Percentiles rank a stretch among this genome's conserved stretches.
These are phyloP conservation scores for Luperina nickerlii DNA, from an alignment of 2,888 invertebrate genomes.

Conservation along the genomic window DNA sequence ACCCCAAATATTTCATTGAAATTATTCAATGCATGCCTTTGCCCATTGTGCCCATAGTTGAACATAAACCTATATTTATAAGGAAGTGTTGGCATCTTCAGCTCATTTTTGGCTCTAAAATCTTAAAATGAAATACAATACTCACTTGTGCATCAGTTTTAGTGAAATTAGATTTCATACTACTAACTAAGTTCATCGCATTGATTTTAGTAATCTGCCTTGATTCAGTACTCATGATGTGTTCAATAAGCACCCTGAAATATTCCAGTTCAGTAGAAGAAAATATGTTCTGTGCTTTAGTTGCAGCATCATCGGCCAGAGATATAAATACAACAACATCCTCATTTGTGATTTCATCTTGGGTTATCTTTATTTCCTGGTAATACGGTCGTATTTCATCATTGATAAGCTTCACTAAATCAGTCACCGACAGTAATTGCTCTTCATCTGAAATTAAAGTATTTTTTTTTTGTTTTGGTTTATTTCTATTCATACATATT, in stretches of 20 bases:
- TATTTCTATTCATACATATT: no score
- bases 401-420: slow-evolving; percentile 81
- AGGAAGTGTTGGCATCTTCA: background rate
- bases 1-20: no score
- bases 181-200: slow-evolving; percentile 83
- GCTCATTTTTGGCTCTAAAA: background rate
- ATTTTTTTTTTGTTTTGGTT: background rate
- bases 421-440: slow-evolving; percentile 66
- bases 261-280: slow-evolving; percentile 82
- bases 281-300: slow-evolving; percentile 84
- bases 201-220: slow-evolving; percentile 82
- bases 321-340: slow-evolving; percentile 82
- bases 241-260: slow-evolving; percentile 82
- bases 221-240: slow-evolving; percentile 83
- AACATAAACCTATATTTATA: background rate
- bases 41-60: no score
- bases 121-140: slow-evolving; percentile 15
- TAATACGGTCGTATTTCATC: slow-evolving; percentile 79
- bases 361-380: slow-evolving; percentile 82
- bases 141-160: slow-evolving; percentile 85
- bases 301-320: slow-evolving; percentile 81
- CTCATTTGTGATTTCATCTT: slow-evolving; percentile 82
- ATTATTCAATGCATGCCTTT: background rate
- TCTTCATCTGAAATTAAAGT: slow-evolving; percentile 71
- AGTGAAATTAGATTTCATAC: slow-evolving; percentile 80